These are phyloP conservation scores for Melipona bicolor DNA, from an alignment of 2,888 invertebrate genomes.

Conservation along the genomic window DNA sequence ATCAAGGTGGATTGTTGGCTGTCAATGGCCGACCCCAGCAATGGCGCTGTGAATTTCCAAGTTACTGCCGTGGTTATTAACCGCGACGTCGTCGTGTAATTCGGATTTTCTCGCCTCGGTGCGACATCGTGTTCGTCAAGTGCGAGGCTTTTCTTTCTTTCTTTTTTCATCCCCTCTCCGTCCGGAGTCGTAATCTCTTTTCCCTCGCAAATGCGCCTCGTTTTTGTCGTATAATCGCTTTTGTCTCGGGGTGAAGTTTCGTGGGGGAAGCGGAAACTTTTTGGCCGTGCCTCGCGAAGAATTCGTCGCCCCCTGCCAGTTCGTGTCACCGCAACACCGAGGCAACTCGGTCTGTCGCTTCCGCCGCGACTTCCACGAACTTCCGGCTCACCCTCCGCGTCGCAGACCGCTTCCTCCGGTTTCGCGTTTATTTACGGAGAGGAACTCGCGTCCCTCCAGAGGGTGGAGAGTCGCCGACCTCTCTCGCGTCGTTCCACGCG, in stretches of 20 bases:
- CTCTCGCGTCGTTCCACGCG: background rate
- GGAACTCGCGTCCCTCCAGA: background rate
- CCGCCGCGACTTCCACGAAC: conserved; percentile 1
- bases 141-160: background rate
- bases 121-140: conserved; percentile 15
- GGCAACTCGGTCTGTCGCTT: background rate
- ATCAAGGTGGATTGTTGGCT: conserved; percentile 23
- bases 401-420: conserved; percentile 1
- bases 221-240: background rate
- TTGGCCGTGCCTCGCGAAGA: background rate
- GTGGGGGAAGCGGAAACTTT: background rate
- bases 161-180: too few relatives aligned
- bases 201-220: background rate
- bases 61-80: conserved; percentile 49
- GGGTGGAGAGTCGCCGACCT: too few relatives aligned
- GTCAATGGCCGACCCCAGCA: too few relatives aligned
- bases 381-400: conserved; percentile 32
- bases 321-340: background rate
- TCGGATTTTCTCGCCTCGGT: conserved; percentile 22
- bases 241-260: conserved; percentile 5
- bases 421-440: conserved; percentile 29
- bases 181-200: background rate
- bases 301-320: background rate
- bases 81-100: conserved; percentile 52
- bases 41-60: too few relatives aligned